phyloP scores from a whole-genome alignment of 2,797 vertebrate genomes.

The Tragelaphus eurycerus region DNA sequence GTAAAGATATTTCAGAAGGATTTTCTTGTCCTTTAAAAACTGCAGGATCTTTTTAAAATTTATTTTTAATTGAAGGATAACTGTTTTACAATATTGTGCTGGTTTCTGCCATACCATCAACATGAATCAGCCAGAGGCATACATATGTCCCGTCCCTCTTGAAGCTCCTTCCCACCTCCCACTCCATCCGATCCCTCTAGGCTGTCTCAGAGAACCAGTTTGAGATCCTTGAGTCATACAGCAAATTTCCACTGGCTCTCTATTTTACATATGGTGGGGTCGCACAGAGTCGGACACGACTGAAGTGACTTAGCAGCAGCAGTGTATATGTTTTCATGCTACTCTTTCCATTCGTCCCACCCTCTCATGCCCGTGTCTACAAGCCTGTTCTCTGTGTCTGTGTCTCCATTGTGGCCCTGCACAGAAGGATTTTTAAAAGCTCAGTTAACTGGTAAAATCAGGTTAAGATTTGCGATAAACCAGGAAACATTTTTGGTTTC shows the following conservation, averaged over 20 bases:
- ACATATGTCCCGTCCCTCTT: neutral
- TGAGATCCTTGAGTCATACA: neutral
- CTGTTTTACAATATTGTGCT: neutral
- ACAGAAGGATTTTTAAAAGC: neutral
- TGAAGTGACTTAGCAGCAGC: too few relatives aligned
- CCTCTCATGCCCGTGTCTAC: neutral
- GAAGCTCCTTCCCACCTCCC: neutral
- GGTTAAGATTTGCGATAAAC: neutral
- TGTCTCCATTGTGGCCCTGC: fast-evolving
- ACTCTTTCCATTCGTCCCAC: neutral
- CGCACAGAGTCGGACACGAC: too few relatives aligned
- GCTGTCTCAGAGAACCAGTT: neutral
- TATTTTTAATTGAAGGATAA: neutral
- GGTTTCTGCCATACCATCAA: neutral
- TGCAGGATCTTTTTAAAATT: neutral
- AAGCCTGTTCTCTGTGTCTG: neutral
- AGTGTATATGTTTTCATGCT: neutral
- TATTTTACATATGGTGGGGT: neutral
- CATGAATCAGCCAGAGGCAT: neutral
- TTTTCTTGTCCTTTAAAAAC: neutral
- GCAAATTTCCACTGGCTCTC: neutral
- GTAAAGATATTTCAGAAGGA: neutral
- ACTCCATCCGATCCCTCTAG: neutral
- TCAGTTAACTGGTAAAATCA: neutral
- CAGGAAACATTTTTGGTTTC: neutral